A percentile compares a stretch with the other conserved stretches of the same genome.
Conservation (phyloP, 2,888 invertebrate species). For the Caenorhabditis sinica region DNA sequence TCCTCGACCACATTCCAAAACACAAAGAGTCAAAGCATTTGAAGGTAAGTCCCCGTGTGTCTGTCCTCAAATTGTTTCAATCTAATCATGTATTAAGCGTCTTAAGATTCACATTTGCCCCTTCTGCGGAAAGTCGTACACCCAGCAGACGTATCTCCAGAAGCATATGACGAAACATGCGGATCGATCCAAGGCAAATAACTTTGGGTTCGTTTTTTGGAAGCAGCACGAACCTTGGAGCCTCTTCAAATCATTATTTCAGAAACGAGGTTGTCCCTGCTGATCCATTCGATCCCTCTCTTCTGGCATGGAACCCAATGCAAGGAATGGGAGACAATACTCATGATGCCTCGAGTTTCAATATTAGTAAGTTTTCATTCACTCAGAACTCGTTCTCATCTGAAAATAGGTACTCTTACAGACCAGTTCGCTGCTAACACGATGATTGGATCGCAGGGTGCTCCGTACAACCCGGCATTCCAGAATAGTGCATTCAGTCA, state of each 20-base stretch:
- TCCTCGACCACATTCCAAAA: slow-evolving; percentile 99
- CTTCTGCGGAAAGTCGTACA: slow-evolving; percentile 99
- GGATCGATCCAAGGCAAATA: slow-evolving; percentile 74
- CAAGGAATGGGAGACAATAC: slow-evolving; percentile 55
- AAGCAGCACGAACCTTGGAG: not conserved
- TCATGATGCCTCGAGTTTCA: slow-evolving; percentile 62
- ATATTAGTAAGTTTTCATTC: slow-evolving; percentile 65
- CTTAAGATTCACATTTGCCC: slow-evolving; percentile 95
- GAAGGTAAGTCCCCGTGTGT: slow-evolving; percentile 86
- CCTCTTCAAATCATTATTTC: slow-evolving; percentile 3
- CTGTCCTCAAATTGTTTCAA: slow-evolving; percentile 1
- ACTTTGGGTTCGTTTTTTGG: slow-evolving; percentile 47
- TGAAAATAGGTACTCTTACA: slow-evolving; percentile 46
- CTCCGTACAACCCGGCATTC: slow-evolving; percentile 68
- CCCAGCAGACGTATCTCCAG: slow-evolving; percentile 98
- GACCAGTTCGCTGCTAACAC: slow-evolving; percentile 71
- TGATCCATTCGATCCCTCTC: slow-evolving; percentile 63
- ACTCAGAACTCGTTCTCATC: not conserved
- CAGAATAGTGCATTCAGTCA: slow-evolving; percentile 75
- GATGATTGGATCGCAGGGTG: slow-evolving; percentile 73
- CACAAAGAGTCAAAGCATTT: slow-evolving; percentile 99
- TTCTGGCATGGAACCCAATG: slow-evolving; percentile 61
- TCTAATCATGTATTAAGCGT: slow-evolving; percentile 51
- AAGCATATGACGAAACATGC: slow-evolving; percentile 99
- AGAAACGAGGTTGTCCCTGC: slow-evolving; percentile 68